phyloP scores from a whole-genome alignment of 2,888 invertebrate genomes.

The Agonopterix heracliana region DNA sequence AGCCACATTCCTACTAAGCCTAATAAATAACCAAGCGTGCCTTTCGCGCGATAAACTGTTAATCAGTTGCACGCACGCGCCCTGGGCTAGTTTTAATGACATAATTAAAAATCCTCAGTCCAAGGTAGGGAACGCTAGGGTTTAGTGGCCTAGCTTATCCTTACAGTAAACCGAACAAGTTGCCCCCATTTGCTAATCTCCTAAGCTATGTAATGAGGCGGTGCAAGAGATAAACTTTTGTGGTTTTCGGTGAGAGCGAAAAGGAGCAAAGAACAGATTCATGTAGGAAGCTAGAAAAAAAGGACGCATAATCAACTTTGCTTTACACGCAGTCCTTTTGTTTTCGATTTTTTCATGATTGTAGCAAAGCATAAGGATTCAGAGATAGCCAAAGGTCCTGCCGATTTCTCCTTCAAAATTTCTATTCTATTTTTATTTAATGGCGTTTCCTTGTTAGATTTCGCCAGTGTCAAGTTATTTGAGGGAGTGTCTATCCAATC shows the following conservation, averaged over 20 bases:
- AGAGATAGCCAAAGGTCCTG: too few species aligned
- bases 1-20: constrained; percentile 1
- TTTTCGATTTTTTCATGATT: too few species aligned
- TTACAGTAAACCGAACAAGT: constrained; percentile 61
- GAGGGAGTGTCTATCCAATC: too few species aligned
- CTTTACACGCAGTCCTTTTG: too few species aligned
- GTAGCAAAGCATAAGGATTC: too few species aligned
- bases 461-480: too few species aligned
- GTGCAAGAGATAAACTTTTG: constrained; percentile 51
- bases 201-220: constrained; percentile 56
- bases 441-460: too few species aligned
- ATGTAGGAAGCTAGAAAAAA: too few species aligned
- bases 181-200: constrained; percentile 64
- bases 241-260: background rate
- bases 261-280: too few species aligned
- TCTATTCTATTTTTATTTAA: too few species aligned
- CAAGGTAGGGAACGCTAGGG: constrained; percentile 41
- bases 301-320: too few species aligned
- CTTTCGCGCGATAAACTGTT: constrained; percentile 52
- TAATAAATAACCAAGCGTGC: constrained; percentile 40
- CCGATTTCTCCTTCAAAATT: too few species aligned
- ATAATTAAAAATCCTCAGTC: constrained; percentile 61
- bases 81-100: constrained; percentile 55
- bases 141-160: constrained; percentile 54
- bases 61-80: constrained; percentile 61